Conservation (phyloP, 92 coral and sea anemone species). For the Epizoanthus fatuus region DNA sequence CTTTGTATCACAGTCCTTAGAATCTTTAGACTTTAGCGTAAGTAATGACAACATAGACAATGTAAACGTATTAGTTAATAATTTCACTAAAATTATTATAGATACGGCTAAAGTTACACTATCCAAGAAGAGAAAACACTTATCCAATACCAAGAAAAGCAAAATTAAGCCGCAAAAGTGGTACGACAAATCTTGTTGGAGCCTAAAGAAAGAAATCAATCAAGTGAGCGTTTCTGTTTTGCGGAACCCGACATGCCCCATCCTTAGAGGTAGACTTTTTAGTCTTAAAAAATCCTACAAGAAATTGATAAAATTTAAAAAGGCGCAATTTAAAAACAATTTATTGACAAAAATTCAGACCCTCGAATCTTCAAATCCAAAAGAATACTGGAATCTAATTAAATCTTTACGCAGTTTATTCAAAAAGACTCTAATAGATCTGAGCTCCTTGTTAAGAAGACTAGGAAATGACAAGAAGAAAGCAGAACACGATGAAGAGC, state of each 20-base stretch:
- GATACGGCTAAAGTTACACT: too few species aligned
- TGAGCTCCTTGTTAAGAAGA: too few species aligned
- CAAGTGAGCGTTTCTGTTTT: too few species aligned
- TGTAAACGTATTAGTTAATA: not conserved
- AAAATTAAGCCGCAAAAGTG: not conserved
- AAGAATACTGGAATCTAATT: conserved; percentile 1
- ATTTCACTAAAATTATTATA: not conserved
- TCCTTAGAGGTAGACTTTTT: not conserved
- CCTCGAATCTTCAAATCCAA: not conserved
- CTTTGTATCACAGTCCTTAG: not conserved
- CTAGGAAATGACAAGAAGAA: too few species aligned
- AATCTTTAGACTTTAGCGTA: not conserved
- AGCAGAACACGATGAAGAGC: too few species aligned
- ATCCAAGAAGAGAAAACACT: too few species aligned
- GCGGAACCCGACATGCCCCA: too few species aligned
- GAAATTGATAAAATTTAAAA: not conserved
- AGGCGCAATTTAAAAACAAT: not conserved
- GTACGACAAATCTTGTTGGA: conserved; percentile 1
- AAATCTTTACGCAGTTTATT: not conserved
- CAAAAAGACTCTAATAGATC: too few species aligned
- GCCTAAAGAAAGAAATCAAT: not conserved
- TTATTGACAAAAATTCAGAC: not conserved
- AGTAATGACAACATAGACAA: not conserved
- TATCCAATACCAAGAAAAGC: not conserved
- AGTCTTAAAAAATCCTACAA: not conserved